Percentiles rank a stretch among this genome's conserved stretches.
Conservation (phyloP, 2,113 vertebrate species). For the Nesogale talazaci region DNA sequence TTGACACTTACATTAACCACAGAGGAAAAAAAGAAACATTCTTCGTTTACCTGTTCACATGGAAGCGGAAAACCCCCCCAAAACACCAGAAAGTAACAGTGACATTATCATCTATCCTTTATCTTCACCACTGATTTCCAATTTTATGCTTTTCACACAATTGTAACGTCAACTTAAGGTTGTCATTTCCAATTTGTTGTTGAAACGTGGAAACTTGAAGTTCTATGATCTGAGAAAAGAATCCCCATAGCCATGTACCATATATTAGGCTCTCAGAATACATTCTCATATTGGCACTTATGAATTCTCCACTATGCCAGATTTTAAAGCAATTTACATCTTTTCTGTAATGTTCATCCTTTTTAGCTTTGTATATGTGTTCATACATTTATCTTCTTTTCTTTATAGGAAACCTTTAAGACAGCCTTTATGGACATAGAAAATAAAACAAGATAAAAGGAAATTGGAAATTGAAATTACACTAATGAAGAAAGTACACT, state of each 20-base stretch:
- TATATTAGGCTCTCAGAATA: conserved; percentile 50
- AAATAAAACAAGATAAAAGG: conserved; percentile 36
- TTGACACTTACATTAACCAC: too few species aligned
- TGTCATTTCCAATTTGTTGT: neutral
- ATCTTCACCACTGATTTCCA: neutral
- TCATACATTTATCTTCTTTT: neutral
- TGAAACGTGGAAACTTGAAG: neutral
- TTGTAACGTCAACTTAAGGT: neutral
- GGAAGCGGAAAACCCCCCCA: too few species aligned
- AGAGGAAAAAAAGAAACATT: too few species aligned
- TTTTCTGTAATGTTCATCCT: neutral
- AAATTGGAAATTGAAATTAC: neutral
- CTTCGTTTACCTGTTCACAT: too few species aligned
- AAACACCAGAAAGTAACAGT: neutral
- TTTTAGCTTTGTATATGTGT: neutral
- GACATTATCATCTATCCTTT: neutral
- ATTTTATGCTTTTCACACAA: conserved; percentile 50
- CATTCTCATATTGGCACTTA: neutral
- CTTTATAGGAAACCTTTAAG: neutral
- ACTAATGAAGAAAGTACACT: neutral
- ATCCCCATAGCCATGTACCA: neutral
- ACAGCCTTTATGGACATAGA: neutral
- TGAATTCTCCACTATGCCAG: neutral
- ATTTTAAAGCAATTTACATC: neutral
- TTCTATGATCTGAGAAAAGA: neutral